Percentiles rank a stretch among this genome's conserved stretches.
Conservation (phyloP, 2,888 invertebrate species). For the Hyposoter dolosus region DNA sequence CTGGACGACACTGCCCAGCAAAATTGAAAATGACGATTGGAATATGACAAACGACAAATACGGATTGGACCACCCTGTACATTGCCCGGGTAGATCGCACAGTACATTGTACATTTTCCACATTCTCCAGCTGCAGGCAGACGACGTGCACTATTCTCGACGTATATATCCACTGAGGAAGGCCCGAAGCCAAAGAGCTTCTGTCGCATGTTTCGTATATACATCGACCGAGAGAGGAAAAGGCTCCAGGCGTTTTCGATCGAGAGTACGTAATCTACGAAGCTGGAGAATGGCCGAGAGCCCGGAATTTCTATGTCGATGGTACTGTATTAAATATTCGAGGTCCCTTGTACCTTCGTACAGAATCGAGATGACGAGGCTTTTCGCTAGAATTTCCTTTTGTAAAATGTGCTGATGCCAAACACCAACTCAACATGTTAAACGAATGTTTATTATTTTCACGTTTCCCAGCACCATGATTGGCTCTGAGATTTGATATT, state of each 20-base stretch:
- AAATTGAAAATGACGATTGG: too few species aligned
- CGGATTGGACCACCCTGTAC: not conserved
- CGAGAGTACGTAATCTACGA: constrained; percentile 71
- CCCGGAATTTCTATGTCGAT: constrained; percentile 46
- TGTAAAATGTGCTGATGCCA: not conserved
- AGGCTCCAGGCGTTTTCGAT: constrained; percentile 79
- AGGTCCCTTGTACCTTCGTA: not conserved
- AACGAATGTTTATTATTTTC: not conserved
- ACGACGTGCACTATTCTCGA: constrained; percentile 29
- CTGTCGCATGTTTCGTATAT: constrained; percentile 47
- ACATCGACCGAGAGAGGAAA: constrained; percentile 12
- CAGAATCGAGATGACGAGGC: not conserved
- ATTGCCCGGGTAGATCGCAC: constrained; percentile 6
- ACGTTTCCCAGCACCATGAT: not conserved
- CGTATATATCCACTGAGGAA: constrained; percentile 37
- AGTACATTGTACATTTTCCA: constrained; percentile 33
- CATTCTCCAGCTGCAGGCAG: constrained; percentile 43
- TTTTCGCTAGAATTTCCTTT: not conserved
- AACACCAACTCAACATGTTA: not conserved
- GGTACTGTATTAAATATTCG: constrained; percentile 19
- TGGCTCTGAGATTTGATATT: not conserved
- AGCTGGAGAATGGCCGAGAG: constrained; percentile 65
- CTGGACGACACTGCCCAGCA: too few species aligned
- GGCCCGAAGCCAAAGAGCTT: constrained; percentile 37
- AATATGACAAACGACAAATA: too few species aligned